Conservation (phyloP, 2,797 vertebrate genomes). For the Chloroceryle amazona region DNA sequence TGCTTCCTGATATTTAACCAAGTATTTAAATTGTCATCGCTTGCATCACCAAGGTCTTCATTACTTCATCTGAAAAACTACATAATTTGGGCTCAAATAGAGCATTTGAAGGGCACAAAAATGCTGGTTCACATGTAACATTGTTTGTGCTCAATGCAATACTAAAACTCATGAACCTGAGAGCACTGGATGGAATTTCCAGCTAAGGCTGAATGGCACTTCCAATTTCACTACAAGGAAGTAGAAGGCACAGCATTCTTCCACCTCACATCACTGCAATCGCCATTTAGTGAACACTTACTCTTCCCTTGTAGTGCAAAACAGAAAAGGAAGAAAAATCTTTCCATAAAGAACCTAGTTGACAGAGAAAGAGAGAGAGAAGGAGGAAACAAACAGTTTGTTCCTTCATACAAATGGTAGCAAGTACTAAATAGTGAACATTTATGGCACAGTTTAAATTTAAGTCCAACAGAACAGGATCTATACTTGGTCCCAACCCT, state of each 20-base stretch:
- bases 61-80: neutral
- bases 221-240: neutral
- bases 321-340: neutral
- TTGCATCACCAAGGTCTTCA: neutral
- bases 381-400: neutral
- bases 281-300: neutral
- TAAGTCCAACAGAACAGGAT: neutral
- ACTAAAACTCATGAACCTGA: neutral
- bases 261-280: neutral
- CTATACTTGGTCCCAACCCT: neutral
- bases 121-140: neutral
- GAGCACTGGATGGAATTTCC: neutral
- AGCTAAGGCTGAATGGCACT: neutral
- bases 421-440: neutral
- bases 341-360: neutral
- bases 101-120: neutral
- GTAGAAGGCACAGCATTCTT: neutral
- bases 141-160: neutral
- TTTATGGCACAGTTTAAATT: neutral
- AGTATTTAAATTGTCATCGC: neutral
- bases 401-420: neutral
- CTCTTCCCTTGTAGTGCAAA: neutral
- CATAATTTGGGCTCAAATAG: neutral
- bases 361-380: neutral
- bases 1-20: neutral